Base-by-base conservation (phyloP, 2,888 invertebrate genomes). In the Harmothoe impar region DNA sequence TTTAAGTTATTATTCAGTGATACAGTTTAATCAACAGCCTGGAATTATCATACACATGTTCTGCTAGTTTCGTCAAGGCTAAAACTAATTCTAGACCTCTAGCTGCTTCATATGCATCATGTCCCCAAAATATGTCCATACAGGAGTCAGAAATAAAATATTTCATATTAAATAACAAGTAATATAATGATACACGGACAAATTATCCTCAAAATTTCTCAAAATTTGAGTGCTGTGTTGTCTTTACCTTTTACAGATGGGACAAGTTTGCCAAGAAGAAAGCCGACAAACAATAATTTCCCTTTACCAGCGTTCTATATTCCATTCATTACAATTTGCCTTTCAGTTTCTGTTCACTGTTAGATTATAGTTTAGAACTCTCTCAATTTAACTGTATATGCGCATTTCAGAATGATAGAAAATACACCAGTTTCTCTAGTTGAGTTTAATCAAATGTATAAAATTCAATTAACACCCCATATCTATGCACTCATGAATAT, bases 251-350 rank as follows among this genome's bases (percentile, higher is more conserved):
- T 86, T 86, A n/a, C 86, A 86, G 86, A 86, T 86, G 86, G 86
- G 52, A 52, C 86, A 86, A 86, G 86, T 86, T 86, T 86, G 86
- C 25, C 86, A 86, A 86, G 56, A 84, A 86, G 86, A 81, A 81
- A 43, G 81, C 43, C 43, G 81, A 81, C 23, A 81, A 81, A 35
- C 20, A 81, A 33, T 43, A 81, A 81, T 12, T 81, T 43, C 81
- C 33, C 81, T 43, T 43, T 81, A 81, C 23, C 15, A 43, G 0
- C 15, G 43, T 25, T 43, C 81, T 72, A 15, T 72, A 72, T 72
- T 35, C 33, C 81, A 81, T 81, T 81, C 81, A 81, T 81, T 81
- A 43, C 81, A 35, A 81, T 81, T 81, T 81, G 35, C 81, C 81
- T 81, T 81, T 81, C 81, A 81, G 81, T 81, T 81, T 35, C 12